Evolutionary conservation across 2,797 vertebrate genomes (phyloP).

Genomic region (Lepus townsendii): DNA sequence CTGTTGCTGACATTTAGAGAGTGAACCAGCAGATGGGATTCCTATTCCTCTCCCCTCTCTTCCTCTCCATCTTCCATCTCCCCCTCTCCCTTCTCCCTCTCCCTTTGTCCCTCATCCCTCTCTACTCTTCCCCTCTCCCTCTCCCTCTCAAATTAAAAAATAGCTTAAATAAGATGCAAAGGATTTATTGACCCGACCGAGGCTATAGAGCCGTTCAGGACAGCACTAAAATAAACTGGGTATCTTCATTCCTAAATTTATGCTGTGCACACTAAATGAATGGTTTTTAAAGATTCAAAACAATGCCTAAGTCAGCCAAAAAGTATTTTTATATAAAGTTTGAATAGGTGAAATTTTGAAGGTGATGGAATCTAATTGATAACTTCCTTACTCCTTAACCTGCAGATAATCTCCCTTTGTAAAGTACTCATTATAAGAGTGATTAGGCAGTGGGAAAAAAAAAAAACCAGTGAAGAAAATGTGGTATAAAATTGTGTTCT

Average conservation of each 20-base stretch:
- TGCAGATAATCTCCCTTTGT: slow-evolving; percentile 72
- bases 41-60: too few species aligned
- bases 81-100: too few species aligned
- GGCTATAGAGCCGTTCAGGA: neutral
- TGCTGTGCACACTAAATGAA: slow-evolving; percentile 26
- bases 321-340: slow-evolving; percentile 58
- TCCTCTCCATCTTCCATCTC: too few species aligned
- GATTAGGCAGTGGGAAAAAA: slow-evolving; percentile 70
- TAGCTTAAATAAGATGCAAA: neutral
- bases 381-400: slow-evolving; percentile 78
- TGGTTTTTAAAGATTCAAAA: slow-evolving; percentile 67
- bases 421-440: slow-evolving; percentile 74
- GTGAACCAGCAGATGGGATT: too few species aligned
- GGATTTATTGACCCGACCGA: slow-evolving; percentile 9
- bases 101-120: too few species aligned
- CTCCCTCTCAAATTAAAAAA: too few species aligned
- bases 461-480: slow-evolving; percentile 75
- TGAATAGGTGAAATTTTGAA: slow-evolving; percentile 79
- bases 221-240: neutral
- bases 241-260: slow-evolving; percentile 18
- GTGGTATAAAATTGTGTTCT: slow-evolving; percentile 75
- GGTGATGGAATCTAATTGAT: slow-evolving; percentile 81
- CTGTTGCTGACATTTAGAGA: too few species aligned
- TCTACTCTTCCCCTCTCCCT: too few species aligned
- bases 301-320: slow-evolving; percentile 57